Base-by-base conservation (phyloP, 2,113 vertebrate species). In the Notothenia rossii region DNA sequence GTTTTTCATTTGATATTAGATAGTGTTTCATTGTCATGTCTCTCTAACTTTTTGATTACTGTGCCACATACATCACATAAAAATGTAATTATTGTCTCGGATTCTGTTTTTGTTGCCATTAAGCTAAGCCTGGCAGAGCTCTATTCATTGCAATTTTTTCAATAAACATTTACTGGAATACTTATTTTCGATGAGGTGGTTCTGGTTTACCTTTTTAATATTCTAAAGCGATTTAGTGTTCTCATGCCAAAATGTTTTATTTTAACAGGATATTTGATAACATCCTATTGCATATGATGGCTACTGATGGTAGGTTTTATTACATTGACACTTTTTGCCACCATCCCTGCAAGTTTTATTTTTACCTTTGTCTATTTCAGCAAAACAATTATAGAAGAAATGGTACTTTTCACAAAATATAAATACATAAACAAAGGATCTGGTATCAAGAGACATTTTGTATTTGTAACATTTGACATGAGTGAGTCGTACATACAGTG, bases 131-230 rank as follows among this genome's bases (percentile, higher is more conserved):
- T 86, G 88, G 82, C 74, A 88, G 77, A 86, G 72, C 58, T 63
- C 43, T 50, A 10, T 56, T 77, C 70, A 81, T 80, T 87, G 68
- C 72, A 55, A 85, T 86, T 85, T 87, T 92, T 79, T 81, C 85
- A 92, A 88, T 92, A 89, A 93, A 92, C 61, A 77, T 60, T 51
- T 54, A 84, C 79, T 86, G 76, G 15, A 77, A 66, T 64, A 78
- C 56, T 70, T 73, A 10, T 55, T 83, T 88, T 86, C 25, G 48
- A 77, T 63, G 72, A 84, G 55, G 25, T 79, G 56, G 18, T 46
- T 81, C 53, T 18, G 49, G 45, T 64, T 68, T 74, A 62, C 7
- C 36, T 40, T 77, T 84, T 81, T 78, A 36, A 63, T 75, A 78
- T 51, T 60, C 7, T 63, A n/a, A 5, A 79, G 60, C 72, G 11